A percentile compares a stretch with the other conserved stretches of the same genome.
phyloP scores from a whole-genome alignment of 2,797 vertebrate species.

The Hippocampus kuda region DNA sequence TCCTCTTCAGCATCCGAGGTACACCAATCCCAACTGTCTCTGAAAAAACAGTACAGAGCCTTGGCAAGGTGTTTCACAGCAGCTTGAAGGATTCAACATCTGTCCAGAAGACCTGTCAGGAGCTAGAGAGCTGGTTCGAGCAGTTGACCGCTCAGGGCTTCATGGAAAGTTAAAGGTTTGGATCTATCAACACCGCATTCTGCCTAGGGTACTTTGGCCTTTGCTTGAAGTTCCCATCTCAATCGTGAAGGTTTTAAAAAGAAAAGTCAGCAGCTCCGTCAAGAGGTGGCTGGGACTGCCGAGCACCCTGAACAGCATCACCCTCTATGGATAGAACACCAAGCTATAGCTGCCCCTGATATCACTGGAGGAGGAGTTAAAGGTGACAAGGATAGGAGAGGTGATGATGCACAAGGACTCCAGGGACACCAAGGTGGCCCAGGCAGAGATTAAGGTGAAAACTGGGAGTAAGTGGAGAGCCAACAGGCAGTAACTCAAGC shows the following conservation, averaged over 20 bases:
- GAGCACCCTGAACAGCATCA: constrained; percentile 15
- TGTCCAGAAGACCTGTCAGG: not conserved
- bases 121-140: not conserved
- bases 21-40: not conserved
- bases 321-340: constrained; percentile 7
- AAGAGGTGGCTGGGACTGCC: constrained; percentile 11
- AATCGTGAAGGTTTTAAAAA: not conserved
- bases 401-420: constrained; percentile 10
- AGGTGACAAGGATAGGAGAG: constrained; percentile 1
- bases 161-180: constrained; percentile 1
- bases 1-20: not conserved
- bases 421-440: constrained; percentile 2
- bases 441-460: not conserved
- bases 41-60: not conserved
- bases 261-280: not conserved
- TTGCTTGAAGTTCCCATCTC: not conserved
- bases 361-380: not conserved
- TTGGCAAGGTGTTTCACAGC: not conserved
- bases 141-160: not conserved
- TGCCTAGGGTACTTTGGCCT: not conserved
- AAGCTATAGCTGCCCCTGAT: constrained; percentile 12
- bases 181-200: not conserved
- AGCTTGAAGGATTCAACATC: not conserved
- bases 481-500: not conserved
- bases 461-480: not conserved